Evolutionary conservation across 2,888 invertebrate genomes (phyloP), one percentile per base, ranked within the genome.

Genomic region (Sesamia inferens): DNA sequence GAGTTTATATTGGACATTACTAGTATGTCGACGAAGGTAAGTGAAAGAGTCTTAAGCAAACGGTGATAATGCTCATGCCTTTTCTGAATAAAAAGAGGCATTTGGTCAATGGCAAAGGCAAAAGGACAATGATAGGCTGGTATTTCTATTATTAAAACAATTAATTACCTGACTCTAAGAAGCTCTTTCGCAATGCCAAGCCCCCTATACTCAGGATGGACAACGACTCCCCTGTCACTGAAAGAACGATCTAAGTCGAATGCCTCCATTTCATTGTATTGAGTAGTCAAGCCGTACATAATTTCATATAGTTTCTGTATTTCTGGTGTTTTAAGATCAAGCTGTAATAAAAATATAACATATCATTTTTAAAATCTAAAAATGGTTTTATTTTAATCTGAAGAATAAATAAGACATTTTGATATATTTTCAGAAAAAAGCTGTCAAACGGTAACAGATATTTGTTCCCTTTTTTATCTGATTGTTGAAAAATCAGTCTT

Each of bases 111-210:
- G 8, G n/a, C n/a, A n/a, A n/a, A n/a, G n/a, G n/a, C n/a, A n/a
- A n/a, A n/a, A n/a, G n/a, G n/a, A 16, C 1, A 16, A 16, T 42
- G 42, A 62, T 42, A 42, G n/a, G n/a, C 5, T 5, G 3, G 10
- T 42, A 22, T 64, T n/a, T 8, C 14, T n/a, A 31, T 14, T 51
- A 51, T 10, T n/a, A 3, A 31, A 65, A 31, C 31, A 51, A 19
- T 48, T 19, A 54, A 68, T 42, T 44, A 90, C 90, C 89, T 88
- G 47, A 71, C 69, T 77, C 82, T 87, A 5, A 90, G 71, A 10
- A 90, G 64, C 54, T 88, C 85, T 63, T 82, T 74, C 4, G 89
- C 88, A 13, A 90, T 86, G 0, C 90, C 88, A 7, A 87, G 74
- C 4, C 86, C 77, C 70, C 90, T 87, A 31, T 84, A 88, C 11